Base-by-base conservation (phyloP, 1,140 invertebrate species). In the Cotesia glomerata region DNA sequence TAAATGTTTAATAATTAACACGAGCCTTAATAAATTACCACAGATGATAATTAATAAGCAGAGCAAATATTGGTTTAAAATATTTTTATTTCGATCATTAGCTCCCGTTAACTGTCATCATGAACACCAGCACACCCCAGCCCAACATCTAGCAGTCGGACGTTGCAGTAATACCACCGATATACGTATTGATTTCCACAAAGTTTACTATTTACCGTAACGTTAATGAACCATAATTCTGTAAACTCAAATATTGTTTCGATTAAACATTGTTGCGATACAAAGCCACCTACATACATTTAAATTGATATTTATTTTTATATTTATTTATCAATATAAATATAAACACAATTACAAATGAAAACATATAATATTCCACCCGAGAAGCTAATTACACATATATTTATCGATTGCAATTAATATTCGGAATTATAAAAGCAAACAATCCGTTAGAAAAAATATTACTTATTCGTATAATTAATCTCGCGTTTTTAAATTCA, bases 181-280 rank as follows among this genome's bases (percentile, higher is more conserved):
- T 45, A 45, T 45, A 49, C 64, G 34, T 65, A 66, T 66, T 65
- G 65, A 49, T 58, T 73, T 51, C 63, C 59, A 63, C 65, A 73
- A 75, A 78, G 71, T 82, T 79, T 76, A 69, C 65, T 70, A 72
- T 75, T 75, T 62, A 52, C 61, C 64, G 62, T 8, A 58, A 66
- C 69, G 64, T 35, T 83, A 84, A 84, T 82, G 75, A 82, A 82
- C 73, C 67, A 39, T 84, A 82, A 84, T 83, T 81, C 81, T 75
- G 71, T 76, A 75, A 81, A 74, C 74, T 76, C 76, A 82, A 83
- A 84, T 82, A 84, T 82, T 77, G 74, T 72, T 83, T 81, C 80
- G 80, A 84, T 84, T 81, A 81, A 76, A 75, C 72, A 73, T 64
- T 49, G 64, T 35, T 52, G 67, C 63, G 39, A 64, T 64, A 67